Evolutionary conservation across 2,888 invertebrate genomes (phyloP).

Genomic region (Coleophora deauratella): DNA sequence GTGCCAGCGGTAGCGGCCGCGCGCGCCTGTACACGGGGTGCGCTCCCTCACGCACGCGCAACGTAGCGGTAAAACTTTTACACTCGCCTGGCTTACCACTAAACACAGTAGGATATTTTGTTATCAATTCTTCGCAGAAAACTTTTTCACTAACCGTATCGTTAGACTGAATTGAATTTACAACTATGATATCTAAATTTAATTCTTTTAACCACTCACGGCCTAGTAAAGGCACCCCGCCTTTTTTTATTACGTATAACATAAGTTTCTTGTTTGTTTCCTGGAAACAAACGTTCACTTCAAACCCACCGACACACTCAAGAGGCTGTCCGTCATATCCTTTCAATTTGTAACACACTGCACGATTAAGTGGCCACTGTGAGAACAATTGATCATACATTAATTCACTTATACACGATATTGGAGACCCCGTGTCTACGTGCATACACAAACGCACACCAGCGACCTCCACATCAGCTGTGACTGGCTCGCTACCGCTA

Average conservation of each 20-base stretch:
- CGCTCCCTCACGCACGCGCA: slow-evolving; percentile 3
- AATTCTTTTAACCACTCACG: slow-evolving; percentile 5
- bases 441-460: slow-evolving; percentile 3
- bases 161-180: background rate
- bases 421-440: slow-evolving; percentile 4
- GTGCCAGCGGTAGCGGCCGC: slow-evolving; percentile 4
- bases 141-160: background rate
- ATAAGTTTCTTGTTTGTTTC: background rate
- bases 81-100: slow-evolving; percentile 1
- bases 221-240: background rate
- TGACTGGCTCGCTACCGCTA: slow-evolving; percentile 1
- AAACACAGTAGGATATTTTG: slow-evolving; percentile 1
- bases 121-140: background rate
- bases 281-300: background rate
- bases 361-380: background rate
- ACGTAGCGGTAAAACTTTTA: background rate
- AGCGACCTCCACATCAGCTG: slow-evolving; percentile 3
- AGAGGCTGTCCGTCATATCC: background rate
- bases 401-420: slow-evolving; percentile 1
- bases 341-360: background rate
- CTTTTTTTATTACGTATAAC: background rate
- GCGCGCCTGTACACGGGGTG: slow-evolving; percentile 3
- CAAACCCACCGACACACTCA: background rate
- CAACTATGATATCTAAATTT: background rate
- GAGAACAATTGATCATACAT: background rate